These are phyloP conservation scores for Labeo calbasu DNA, from an alignment of 2,797 vertebrate species.

Conservation along the genomic window DNA sequence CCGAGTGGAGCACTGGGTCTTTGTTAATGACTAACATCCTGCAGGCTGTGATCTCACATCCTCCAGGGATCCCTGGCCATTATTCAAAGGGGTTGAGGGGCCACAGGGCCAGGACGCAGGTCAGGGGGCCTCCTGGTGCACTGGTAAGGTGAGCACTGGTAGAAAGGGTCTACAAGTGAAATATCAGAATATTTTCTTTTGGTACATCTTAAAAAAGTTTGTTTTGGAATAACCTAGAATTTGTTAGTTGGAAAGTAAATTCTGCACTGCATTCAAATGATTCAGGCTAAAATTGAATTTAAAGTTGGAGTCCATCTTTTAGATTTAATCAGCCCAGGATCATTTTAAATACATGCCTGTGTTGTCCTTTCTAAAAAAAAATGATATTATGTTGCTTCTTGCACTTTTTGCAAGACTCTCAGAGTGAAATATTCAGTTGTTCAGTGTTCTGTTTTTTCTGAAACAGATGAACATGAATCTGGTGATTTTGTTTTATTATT, in stretches of 20 bases:
- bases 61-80: conserved; percentile 54
- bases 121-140: conserved; percentile 48
- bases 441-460: neutral
- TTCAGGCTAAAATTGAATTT: neutral
- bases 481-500: neutral
- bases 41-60: conserved; percentile 62
- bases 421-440: neutral
- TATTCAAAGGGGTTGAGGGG: conserved; percentile 58
- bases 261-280: neutral
- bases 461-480: neutral
- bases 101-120: conserved; percentile 41
- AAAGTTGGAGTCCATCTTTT: neutral
- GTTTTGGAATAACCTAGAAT: neutral
- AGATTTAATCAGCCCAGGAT: neutral
- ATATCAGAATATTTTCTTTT: conserved; percentile 19
- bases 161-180: conserved; percentile 28
- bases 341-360: neutral
- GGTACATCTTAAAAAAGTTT: neutral
- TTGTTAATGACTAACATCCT: conserved; percentile 58
- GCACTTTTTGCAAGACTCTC: neutral
- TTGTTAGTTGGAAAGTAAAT: neutral
- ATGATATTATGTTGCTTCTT: neutral
- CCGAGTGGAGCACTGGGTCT: conserved; percentile 30
- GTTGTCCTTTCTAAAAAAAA: neutral
- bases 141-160: conserved; percentile 35